Conservation (phyloP, 2,888 invertebrate genomes). For the Ditula angustiorana region DNA sequence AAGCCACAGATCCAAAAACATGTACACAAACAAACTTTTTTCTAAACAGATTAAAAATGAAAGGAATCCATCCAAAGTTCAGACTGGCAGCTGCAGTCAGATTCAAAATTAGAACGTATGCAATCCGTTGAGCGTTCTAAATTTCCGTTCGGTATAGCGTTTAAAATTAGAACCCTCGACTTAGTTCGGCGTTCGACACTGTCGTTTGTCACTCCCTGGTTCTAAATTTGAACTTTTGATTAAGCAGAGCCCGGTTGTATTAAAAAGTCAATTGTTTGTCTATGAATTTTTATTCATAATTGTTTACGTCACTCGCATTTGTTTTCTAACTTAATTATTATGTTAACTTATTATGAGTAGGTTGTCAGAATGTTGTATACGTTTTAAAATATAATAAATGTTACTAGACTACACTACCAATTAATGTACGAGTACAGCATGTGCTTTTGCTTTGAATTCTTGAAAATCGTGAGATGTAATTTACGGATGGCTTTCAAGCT, state of each 20-base stretch:
- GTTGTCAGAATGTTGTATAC: too few relatives aligned
- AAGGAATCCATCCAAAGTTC: conserved; percentile 76
- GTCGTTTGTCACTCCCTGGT: conserved; percentile 76
- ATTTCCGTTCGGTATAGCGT: conserved; percentile 80
- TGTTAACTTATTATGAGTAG: too few relatives aligned
- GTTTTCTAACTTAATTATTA: too few relatives aligned
- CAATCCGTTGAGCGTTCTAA: conserved; percentile 81
- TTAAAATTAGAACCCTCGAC: conserved; percentile 79
- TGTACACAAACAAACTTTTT: conserved; percentile 40
- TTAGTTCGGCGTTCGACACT: conserved; percentile 81
- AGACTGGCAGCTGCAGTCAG: conserved; percentile 79
- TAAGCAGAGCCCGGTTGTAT: conserved; percentile 45
- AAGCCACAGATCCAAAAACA: conserved; percentile 21
- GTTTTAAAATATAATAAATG: too few relatives aligned
- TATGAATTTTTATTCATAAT: background rate
- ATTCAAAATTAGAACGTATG: conserved; percentile 74
- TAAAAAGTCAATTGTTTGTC: conserved; percentile 15
- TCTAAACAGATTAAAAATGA: conserved; percentile 36
- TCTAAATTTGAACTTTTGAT: conserved; percentile 67
- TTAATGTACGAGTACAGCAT: too few relatives aligned
- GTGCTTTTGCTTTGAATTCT: too few relatives aligned
- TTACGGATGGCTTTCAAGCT: too few relatives aligned
- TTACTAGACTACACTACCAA: too few relatives aligned
- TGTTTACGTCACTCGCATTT: too few relatives aligned
- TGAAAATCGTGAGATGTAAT: too few relatives aligned